Percentiles rank a stretch among this genome's conserved stretches.
These are phyloP conservation scores for Erithacus rubecula DNA, from an alignment of 2,797 vertebrate genomes.

Conservation along the genomic window DNA sequence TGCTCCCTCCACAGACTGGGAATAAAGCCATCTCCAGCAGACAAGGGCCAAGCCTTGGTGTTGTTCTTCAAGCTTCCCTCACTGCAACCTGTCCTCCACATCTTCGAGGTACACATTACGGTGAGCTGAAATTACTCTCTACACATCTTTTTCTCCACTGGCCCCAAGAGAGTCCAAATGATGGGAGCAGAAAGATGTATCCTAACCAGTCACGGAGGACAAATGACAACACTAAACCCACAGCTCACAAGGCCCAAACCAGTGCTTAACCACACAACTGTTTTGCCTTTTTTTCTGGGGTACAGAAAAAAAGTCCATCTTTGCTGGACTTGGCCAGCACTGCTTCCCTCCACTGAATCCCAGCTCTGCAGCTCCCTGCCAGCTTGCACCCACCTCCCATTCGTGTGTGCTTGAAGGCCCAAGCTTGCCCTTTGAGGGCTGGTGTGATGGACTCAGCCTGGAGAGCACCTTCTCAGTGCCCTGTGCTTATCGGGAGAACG, in stretches of 20 bases:
- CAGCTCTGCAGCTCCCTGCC: neutral
- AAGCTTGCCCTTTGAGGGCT: neutral
- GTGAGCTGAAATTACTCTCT: neutral
- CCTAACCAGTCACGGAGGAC: neutral
- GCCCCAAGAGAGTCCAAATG: neutral
- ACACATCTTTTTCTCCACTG: neutral
- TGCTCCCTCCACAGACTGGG: neutral
- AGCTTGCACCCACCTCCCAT: neutral
- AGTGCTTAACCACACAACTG: accelerated
- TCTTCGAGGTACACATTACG: neutral
- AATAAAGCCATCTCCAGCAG: neutral
- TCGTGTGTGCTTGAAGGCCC: accelerated
- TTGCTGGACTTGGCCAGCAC: accelerated
- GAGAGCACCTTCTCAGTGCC: neutral
- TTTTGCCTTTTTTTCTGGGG: neutral
- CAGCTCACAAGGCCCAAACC: neutral
- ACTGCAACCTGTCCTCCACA: neutral
- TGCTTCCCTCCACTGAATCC: neutral
- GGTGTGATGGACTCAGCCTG: neutral
- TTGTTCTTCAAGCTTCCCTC: neutral
- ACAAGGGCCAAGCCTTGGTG: neutral
- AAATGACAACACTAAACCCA: neutral
- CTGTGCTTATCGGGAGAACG: neutral
- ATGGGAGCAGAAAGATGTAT: neutral
- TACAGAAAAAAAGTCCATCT: neutral